Conservation (phyloP, 2,797 vertebrate species). For the Strix occidentalis region DNA sequence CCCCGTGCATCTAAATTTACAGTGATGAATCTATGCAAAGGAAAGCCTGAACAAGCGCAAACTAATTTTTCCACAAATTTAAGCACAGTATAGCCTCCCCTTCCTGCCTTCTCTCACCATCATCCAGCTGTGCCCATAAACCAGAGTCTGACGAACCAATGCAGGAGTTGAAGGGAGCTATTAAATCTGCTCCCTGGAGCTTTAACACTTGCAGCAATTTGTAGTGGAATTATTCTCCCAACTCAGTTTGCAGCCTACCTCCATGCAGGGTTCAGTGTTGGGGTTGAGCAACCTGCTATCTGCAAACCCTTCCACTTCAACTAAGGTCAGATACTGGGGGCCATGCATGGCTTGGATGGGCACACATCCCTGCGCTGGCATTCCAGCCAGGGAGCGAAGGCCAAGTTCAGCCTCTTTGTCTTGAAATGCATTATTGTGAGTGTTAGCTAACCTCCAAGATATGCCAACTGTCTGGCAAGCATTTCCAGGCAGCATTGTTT, state of each 20-base stretch:
- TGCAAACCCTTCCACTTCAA: background rate
- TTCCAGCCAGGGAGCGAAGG: background rate
- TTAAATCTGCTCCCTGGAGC: conserved; percentile 55
- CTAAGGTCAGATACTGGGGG: background rate
- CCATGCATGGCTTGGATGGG: background rate
- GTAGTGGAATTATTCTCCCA: conserved; percentile 65
- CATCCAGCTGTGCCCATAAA: conserved; percentile 55
- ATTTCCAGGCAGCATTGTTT: background rate
- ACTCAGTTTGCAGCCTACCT: conserved; percentile 30
- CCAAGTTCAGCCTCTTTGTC: background rate
- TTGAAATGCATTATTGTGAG: background rate
- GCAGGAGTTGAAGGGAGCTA: background rate
- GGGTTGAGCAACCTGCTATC: background rate
- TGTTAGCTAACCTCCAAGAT: background rate
- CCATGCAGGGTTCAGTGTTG: background rate
- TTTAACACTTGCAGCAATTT: conserved; percentile 68
- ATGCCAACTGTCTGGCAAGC: background rate
- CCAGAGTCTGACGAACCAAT: background rate
- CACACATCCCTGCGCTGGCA: background rate
- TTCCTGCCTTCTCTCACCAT: conserved; percentile 23
- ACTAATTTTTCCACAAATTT: conserved; percentile 12
- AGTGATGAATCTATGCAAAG: conserved; percentile 27
- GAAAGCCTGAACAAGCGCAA: conserved; percentile 57
- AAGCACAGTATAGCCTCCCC: background rate
- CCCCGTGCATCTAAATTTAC: conserved; percentile 40